Base-by-base conservation (phyloP, 2,113 vertebrate species). In the Talpa occidentalis region DNA sequence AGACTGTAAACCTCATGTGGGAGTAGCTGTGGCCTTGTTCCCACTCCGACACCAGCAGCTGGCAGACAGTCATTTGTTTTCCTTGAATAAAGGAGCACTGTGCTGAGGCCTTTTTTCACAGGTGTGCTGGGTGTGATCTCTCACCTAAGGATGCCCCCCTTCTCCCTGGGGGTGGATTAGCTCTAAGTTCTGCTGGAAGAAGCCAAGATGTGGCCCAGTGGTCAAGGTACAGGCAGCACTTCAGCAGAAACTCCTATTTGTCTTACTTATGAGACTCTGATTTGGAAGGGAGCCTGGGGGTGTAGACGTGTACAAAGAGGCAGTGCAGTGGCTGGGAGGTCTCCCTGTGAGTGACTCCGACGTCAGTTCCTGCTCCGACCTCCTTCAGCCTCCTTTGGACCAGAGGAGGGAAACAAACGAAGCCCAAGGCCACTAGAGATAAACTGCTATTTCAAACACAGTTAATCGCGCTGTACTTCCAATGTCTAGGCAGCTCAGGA, bases 251-350 rank as follows among this genome's bases (percentile, higher is more conserved):
- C 47, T 30, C 37, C 40, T 62, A 2, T 56, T 52, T 66, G 69
- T 44, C 76, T 74, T 49, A 15, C 6, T 8, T 3, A 6, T 21
- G 67, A 56, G 52, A 76, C 37, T 22, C 3, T 0, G 0, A 0
- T 67, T 40, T 37, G 52, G 37, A 44, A 26, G 44, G 73, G 82
- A 64, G 28, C 16, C 56, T 32, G 28, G 32, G 32, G 26, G 0
- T 15, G 9, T 21, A 14, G 40, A 5, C 1, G 10, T 32, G 3
- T 37, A 10, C 3, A 17, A 64, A 28, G 28, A 44, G 49, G 12
- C 7, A 28, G 12, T 8, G 2, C 67, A 28, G 3, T 15, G 12
- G 24, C 73, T 26, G 49, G 32, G 92, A 47, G 32, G 72, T 24
- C 26, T 35, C 40, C 35, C n/a, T 24, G 26, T 28, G 47, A 81